Conservation (phyloP, 1,140 invertebrate species). For the Thalassaphorura encarpata region DNA sequence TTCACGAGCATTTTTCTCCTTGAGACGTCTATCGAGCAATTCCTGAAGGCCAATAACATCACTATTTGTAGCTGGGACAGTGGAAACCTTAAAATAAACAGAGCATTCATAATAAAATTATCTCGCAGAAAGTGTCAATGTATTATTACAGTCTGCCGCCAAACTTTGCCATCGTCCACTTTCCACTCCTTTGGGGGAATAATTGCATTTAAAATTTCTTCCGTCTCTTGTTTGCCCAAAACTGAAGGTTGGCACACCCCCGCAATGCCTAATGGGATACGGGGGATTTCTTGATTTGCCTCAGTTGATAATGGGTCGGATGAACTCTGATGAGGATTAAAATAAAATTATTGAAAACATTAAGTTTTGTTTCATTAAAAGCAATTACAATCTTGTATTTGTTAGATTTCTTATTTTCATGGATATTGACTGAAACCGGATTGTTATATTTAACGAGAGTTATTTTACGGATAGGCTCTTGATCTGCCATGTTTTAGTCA, state of each 20-base stretch:
- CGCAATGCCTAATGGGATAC: conserved; percentile 7
- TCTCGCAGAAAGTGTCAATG: background rate
- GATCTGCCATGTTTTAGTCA: too few relatives aligned
- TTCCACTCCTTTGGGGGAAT: conserved; percentile 84
- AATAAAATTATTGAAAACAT: too few relatives aligned
- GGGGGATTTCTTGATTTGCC: background rate
- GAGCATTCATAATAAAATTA: background rate
- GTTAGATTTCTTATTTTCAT: background rate
- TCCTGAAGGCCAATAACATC: conserved; percentile 94
- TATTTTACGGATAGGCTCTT: too few relatives aligned
- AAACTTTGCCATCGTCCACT: conserved; percentile 73
- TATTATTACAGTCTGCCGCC: conserved; percentile 61
- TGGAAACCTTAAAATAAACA: conserved; percentile 58
- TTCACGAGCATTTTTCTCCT: conserved; percentile 83
- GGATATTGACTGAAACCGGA: too few relatives aligned
- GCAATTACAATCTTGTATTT: background rate
- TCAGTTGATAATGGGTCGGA: conserved; percentile 20
- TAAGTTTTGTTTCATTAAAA: conserved; percentile 32
- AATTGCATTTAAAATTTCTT: conserved; percentile 90
- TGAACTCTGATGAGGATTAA: too few relatives aligned
- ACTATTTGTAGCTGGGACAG: conserved; percentile 82
- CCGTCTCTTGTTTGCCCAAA: conserved; percentile 49
- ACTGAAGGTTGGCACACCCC: conserved; percentile 19
- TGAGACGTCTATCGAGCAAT: conserved; percentile 78
- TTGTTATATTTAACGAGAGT: too few relatives aligned